These are phyloP conservation scores for Blennius ocellaris DNA, from an alignment of 2,113 vertebrate species.

Conservation along the genomic window DNA sequence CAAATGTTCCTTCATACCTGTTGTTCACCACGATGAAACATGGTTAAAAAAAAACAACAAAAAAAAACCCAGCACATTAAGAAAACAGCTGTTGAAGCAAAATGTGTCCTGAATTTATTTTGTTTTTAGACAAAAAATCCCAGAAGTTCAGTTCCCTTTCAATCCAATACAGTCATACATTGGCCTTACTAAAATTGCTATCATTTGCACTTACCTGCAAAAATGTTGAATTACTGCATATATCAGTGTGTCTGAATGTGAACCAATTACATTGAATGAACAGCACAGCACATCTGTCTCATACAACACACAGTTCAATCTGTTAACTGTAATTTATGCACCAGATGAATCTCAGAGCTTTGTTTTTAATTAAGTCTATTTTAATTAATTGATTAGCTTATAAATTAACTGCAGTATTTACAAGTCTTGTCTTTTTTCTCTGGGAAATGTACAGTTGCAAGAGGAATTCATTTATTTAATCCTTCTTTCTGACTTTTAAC, in stretches of 20 bases:
- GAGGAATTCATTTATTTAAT: background rate
- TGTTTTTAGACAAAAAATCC: too few species aligned
- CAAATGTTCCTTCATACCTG: too few species aligned
- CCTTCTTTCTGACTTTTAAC: too few species aligned
- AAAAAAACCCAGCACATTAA: too few species aligned
- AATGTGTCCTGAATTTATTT: too few species aligned
- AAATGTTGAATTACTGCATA: background rate
- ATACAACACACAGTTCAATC: constrained; percentile 15
- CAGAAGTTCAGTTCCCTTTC: too few species aligned
- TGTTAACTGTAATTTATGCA: constrained; percentile 7
- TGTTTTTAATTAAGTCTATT: constrained; percentile 36
- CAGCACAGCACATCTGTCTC: constrained; percentile 17
- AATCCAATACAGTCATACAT: too few species aligned
- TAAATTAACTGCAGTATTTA: constrained; percentile 48
- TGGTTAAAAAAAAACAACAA: too few species aligned
- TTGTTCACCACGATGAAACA: too few species aligned
- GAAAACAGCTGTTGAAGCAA: too few species aligned
- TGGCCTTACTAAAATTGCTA: background rate
- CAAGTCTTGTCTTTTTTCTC: background rate
- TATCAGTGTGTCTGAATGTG: background rate
- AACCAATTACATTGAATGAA: constrained; percentile 2
- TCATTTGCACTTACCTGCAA: background rate
- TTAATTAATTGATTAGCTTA: constrained; percentile 22
- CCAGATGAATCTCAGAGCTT: constrained; percentile 15
- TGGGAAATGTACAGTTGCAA: background rate